Conservation (phyloP, 2,888 invertebrate genomes). For the Drosophila seclusa region DNA sequence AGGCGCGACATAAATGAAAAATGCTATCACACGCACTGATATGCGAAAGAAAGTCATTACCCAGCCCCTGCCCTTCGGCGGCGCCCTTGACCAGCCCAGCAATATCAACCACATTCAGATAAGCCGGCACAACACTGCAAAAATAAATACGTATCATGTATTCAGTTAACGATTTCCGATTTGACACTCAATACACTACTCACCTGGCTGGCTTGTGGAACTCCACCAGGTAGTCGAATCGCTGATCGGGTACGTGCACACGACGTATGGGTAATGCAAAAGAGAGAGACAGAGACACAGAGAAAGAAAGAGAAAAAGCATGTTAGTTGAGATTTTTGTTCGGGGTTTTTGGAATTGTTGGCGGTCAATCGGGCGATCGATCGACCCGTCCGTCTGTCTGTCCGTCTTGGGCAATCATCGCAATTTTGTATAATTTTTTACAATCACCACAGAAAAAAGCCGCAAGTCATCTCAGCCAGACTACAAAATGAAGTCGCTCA, state of each 20-base stretch:
- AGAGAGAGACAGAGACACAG: conserved; percentile 2
- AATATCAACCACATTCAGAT: conserved; percentile 98
- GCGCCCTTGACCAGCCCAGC: conserved; percentile 99
- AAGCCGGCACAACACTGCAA: conserved; percentile 97
- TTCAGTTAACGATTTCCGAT: conserved; percentile 18
- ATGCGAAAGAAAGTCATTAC: conserved; percentile 99
- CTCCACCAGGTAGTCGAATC: conserved; percentile 96
- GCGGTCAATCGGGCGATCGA: conserved; percentile 1
- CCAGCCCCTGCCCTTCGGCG: conserved; percentile 95
- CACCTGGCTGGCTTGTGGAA: conserved; percentile 98
- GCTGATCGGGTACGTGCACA: conserved; percentile 98
- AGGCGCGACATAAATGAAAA: conserved; percentile 98
- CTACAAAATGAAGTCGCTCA: conserved; percentile 80
- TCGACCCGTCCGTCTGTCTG: background rate
- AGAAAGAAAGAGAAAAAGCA: conserved; percentile 34
- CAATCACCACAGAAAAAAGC: conserved; percentile 59
- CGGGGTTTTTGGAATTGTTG: conserved; percentile 1
- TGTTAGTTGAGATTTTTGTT: conserved; percentile 43
- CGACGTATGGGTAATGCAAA: conserved; percentile 89
- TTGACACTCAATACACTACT: conserved; percentile 69
- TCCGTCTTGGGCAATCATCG: conserved; percentile 72
- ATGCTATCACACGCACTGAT: conserved; percentile 99
- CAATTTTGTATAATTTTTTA: conserved; percentile 84
- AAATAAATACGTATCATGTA: background rate
- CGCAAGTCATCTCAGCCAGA: conserved; percentile 48